Conservation (phyloP, 37 sponge, comb jelly and placozoan genomes). For the Tethya wilhelma region DNA sequence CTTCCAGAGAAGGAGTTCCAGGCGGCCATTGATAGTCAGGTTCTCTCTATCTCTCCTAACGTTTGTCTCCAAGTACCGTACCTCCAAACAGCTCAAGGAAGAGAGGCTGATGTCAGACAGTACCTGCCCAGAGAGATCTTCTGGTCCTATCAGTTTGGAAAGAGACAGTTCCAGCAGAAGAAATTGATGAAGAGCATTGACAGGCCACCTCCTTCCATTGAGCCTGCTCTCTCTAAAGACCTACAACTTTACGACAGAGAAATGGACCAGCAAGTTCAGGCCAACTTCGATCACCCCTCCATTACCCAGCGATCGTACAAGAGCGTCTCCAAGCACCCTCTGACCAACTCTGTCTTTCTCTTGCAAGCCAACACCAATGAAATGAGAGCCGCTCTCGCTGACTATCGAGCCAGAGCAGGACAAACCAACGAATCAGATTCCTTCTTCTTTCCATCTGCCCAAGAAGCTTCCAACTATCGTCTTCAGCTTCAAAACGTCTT, state of each 20-base stretch:
- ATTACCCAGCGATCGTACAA: conserved; percentile 33
- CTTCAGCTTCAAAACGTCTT: conserved; percentile 42
- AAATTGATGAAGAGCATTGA: too few relatives aligned
- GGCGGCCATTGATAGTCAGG: conserved; percentile 9
- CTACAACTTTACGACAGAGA: too few relatives aligned
- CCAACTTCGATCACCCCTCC: background rate
- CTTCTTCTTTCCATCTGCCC: conserved; percentile 68
- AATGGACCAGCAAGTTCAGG: background rate
- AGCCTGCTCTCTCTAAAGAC: background rate
- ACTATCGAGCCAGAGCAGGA: conserved; percentile 67
- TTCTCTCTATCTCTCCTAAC: conserved; percentile 75
- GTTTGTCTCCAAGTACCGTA: conserved; percentile 63
- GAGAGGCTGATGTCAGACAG: conserved; percentile 31
- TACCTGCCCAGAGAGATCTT: conserved; percentile 67
- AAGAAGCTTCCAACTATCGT: conserved; percentile 12
- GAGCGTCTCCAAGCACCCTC: conserved; percentile 74
- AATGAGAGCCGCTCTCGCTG: conserved; percentile 71
- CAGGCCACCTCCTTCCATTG: too few relatives aligned
- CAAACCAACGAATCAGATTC: conserved; percentile 2
- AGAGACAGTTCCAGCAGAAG: too few relatives aligned
- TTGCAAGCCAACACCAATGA: conserved; percentile 48
- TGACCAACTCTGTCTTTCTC: conserved; percentile 54
- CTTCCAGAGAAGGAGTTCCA: conserved; percentile 37
- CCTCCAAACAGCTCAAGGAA: conserved; percentile 44
- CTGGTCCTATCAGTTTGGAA: conserved; percentile 85